Evolutionary conservation across 2,888 invertebrate genomes (phyloP), one percentile per base, ranked within the genome.

Genomic region (Cerastoderma edule): DNA sequence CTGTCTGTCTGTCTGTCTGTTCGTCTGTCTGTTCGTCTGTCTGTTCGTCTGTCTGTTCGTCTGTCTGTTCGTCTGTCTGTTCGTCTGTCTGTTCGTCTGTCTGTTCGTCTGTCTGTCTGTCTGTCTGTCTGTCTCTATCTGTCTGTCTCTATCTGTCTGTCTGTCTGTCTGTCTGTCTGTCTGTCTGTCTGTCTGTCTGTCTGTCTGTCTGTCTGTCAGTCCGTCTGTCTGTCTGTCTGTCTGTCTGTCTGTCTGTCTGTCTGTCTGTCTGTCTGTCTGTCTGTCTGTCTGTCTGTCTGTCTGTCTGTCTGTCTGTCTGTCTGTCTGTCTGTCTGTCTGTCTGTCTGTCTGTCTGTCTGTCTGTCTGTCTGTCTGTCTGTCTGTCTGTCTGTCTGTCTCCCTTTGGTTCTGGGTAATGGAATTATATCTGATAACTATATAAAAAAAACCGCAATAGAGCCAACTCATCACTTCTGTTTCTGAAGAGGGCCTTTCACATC

Each of bases 1-100:
- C 44, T 44, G 44, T 44, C 10, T 44, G 44, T 13, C 44, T 44
- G 44, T 44, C 44, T 44, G 44, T 44, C 44, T 44, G 44, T 44
- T 16, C 19, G 10, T 44, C 19, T 44, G 10, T 44, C 44, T 44
- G 44, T 44, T 16, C 19, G 44, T 44, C 10, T 44, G 10, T 44
- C 10, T 44, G 16, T 39, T 39, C 16, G 39, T 39, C 39, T 39
- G 8, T 16, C 8, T 39, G 39, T 16, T 8, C 8, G 16, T 10
- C 8, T 39, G 16, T 10, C 16, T 39, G 46, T 19, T 19, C n/a
- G 19, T n/a, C 22, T 46, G 46, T 46, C 22, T 46, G 19, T 6
- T 3, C 16, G 5, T 3, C n/a, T n/a, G n/a, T n/a, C n/a, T n/a
- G n/a, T n/a, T n/a, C n/a, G n/a, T n/a, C n/a, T n/a, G n/a, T n/a